Base-by-base conservation (phyloP, 2,888 invertebrate genomes). In the Temnothorax unifasciatus region DNA sequence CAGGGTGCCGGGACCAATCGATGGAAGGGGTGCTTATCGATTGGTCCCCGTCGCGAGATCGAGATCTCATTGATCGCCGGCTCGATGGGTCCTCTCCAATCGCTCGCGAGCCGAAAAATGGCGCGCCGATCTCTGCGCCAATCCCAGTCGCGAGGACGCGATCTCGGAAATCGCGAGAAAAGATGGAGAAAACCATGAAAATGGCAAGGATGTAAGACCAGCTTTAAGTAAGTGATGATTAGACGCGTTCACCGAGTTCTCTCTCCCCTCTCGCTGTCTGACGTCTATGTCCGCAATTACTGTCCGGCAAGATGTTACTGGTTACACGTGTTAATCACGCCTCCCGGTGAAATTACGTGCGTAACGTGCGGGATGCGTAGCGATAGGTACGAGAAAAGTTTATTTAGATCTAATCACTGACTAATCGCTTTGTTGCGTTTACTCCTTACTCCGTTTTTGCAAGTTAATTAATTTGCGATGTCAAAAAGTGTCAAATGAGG, bases 31-130 rank as follows among this genome's bases (percentile, higher is more conserved):
- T 54, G 18, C 11, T 15, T 15, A 29, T 79, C 59, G 71, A 50
- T 59, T 79, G 79, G 25, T 34, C 21, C 52, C 18, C 8, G 3
- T 47, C 5, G 8, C 47, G 59, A 50, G 2, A 81, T 61, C 73
- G 21, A 21, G 18, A 59, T 25, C 13, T 38, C 15, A 50, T 71
- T 41, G 54, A 71, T 71, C 34, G 71, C 21, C 34, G 52, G 13
- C 47, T 5, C 0, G n/a, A 3, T 8, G 44, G 47, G 59, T 34
- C 29, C 2, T 13, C 47, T 18, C 21, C 25, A 9, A 77, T 76
- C 52, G 25, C 25, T 25, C n/a, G 18, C 9, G 18, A 0, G 13
- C 4, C 4, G 9, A 38, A 13, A 34, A 34, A 34, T 34, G 21
- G 11, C 25, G 18, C 47, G 29, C 6, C 34, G 0, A 5, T 34